Base-by-base conservation (phyloP, 2,797 vertebrate genomes). In the Spondyliosoma cantharus region DNA sequence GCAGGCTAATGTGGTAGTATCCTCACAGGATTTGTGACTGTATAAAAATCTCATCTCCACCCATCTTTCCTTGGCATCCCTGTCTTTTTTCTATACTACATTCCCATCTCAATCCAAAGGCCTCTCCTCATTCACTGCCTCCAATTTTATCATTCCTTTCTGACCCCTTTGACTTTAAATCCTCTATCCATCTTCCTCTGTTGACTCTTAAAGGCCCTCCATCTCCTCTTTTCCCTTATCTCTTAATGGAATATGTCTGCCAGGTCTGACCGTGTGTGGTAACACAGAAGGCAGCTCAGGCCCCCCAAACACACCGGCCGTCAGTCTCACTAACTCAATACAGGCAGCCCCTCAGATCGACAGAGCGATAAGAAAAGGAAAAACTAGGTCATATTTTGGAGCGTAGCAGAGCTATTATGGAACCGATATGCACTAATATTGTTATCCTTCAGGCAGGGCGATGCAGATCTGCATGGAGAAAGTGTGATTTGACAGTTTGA, bases 301-400 rank as follows among this genome's bases (percentile, higher is more conserved):
- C 43, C 83, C 87, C 81, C 72, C 83, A 61, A 50, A 80, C 58
- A 71, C 69, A 78, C 58, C 12, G 20, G 48, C 73, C 45, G 74
- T 85, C 90, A 90, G 71, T 90, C 88, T 78, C 15, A 3, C 80
- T 93, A 92, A 93, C 85, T 88, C 57, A 74, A 88, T n/a, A 75
- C 91, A 92, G 87, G 66, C 85, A 80, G 75, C 48, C 46, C 16
- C 65, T 77, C 71, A 87, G 82, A 90, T 90, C 57, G 20, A 25
- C 62, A 71, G 32, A 69, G 67, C 12, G 86, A 92, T 91, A 87
- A 7, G 43, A 72, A 45, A 19, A 48, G 57, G 56, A 79, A 78
- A 85, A 88, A 82, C 46, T 84, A 74, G 85, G 86, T 86, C 76
- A 85, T 76, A 82, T 83, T 74, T 79, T 29, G 74, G 54, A 86